Conservation (phyloP, 2,113 vertebrate genomes). For the Atlantisia rogersi region DNA sequence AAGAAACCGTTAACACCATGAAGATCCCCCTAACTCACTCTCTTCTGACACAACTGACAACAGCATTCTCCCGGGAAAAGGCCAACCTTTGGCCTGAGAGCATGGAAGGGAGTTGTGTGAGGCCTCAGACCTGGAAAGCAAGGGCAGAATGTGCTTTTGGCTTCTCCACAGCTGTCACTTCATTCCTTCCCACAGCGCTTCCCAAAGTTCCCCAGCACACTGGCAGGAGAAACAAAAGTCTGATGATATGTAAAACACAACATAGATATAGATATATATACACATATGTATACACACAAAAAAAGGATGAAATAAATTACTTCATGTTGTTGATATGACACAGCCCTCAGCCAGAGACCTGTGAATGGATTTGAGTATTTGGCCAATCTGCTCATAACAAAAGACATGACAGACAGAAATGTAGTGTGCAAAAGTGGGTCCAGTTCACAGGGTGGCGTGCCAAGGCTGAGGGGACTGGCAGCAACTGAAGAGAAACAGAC, state of each 20-base stretch:
- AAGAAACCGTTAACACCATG: not conserved
- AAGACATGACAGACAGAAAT: not conserved
- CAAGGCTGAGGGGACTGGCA: not conserved
- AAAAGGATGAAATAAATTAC: not conserved
- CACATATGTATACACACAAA: not conserved
- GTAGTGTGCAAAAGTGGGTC: not conserved
- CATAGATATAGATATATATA: not conserved
- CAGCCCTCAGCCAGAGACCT: not conserved
- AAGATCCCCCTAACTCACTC: not conserved
- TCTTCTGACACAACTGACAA: not conserved
- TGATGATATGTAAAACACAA: not conserved
- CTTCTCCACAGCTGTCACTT: not conserved
- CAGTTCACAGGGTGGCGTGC: rapidly evolving
- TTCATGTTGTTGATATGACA: not conserved
- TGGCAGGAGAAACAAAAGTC: not conserved
- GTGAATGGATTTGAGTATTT: not conserved
- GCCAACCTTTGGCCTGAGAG: not conserved
- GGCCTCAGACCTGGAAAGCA: not conserved
- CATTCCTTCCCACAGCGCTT: not conserved
- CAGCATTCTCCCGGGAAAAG: not conserved
- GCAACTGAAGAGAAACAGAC: not conserved
- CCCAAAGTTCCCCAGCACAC: not conserved
- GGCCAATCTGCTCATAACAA: not conserved
- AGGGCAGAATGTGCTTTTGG: not conserved
- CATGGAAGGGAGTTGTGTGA: not conserved